These are phyloP conservation scores for Phengaris arion DNA, from an alignment of 2,888 invertebrate species.

Conservation along the genomic window DNA sequence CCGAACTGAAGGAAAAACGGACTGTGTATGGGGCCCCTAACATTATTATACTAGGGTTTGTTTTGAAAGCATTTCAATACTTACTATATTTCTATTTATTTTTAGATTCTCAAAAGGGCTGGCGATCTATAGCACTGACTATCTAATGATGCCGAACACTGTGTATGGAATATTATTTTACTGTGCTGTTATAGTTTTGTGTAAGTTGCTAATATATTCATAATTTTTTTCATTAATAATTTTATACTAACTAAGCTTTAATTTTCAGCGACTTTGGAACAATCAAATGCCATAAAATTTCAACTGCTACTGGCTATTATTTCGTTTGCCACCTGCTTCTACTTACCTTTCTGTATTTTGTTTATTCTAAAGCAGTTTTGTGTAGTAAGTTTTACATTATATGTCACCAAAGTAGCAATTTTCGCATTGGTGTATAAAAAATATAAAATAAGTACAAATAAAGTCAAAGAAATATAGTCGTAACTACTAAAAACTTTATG, in stretches of 20 bases:
- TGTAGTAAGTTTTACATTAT: conserved; percentile 3
- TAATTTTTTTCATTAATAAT: not conserved
- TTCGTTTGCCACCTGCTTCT: not conserved
- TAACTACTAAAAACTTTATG: not conserved
- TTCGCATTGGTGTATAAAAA: not conserved
- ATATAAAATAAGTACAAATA: not conserved
- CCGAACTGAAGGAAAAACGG: no score
- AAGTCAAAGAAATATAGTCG: not conserved
- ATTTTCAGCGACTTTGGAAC: not conserved
- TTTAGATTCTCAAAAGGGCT: conserved; percentile 24
- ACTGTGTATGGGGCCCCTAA: no score
- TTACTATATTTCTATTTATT: not conserved
- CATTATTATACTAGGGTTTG: no score
- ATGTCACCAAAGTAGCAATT: not conserved
- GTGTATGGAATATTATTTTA: conserved; percentile 20
- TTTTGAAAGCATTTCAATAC: no score
- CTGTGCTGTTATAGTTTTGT: conserved; percentile 21
- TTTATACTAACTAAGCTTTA: not conserved
- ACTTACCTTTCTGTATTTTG: not conserved
- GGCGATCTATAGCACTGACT: conserved; percentile 1
- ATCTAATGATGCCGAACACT: conserved; percentile 19
- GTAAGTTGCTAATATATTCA: conserved; percentile 16
- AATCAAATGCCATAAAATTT: not conserved
- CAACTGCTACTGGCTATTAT: not conserved
- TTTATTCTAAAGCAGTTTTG: not conserved